Base-by-base conservation (phyloP, 30 jellyfish, hydroid and myxozoan species). In the Aurelia sp. region DNA sequence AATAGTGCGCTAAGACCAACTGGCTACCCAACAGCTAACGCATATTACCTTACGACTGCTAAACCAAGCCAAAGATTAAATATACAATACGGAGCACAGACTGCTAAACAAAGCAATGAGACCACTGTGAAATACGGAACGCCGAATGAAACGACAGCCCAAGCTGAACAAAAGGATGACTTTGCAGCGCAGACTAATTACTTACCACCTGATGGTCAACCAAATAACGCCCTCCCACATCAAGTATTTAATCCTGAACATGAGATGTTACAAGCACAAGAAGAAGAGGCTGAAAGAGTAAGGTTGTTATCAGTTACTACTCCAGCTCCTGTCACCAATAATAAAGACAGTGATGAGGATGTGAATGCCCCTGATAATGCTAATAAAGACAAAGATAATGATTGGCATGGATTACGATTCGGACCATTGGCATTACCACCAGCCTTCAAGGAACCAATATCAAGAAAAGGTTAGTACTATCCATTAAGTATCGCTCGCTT, bases 351-450 rank as follows among this genome's bases (percentile, higher is more conserved):
- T 47, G 93, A 84, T 44, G 93, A 84, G 38, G 93, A 84, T 72
- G 77, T 84, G 53, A 84, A 81, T 50, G 40, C 93, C 60, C 93
- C 93, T 6, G 93, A 84, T 71, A 84, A 84, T 48, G 82, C 74
- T 35, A 72, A 84, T 50, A 63, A 84, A 51, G 93, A 84, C 59
- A 41, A 73, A 18, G 69, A 59, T 0, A 13, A 44, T 82, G 95
- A 86, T 31, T 86, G 95, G 95, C 80, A 76, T 53, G 86, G 90
- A 8, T 74, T 86, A 33, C 66, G 74, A 67, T 86, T 75, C 59
- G 95, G 95, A 40, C 95, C 95, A 24, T 79, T 86, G 61, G 95
- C 95, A 0, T 55, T 86, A 73, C 95, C 95, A 35, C 95, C 95
- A 5, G 95, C 95, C 10, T 86, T 86, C 40, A 31, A 75, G 67